A percentile compares a stretch with the other conserved stretches of the same genome.
Evolutionary conservation across 2,113 vertebrate genomes (phyloP).

Genomic region (Puntigrus tetrazona): DNA sequence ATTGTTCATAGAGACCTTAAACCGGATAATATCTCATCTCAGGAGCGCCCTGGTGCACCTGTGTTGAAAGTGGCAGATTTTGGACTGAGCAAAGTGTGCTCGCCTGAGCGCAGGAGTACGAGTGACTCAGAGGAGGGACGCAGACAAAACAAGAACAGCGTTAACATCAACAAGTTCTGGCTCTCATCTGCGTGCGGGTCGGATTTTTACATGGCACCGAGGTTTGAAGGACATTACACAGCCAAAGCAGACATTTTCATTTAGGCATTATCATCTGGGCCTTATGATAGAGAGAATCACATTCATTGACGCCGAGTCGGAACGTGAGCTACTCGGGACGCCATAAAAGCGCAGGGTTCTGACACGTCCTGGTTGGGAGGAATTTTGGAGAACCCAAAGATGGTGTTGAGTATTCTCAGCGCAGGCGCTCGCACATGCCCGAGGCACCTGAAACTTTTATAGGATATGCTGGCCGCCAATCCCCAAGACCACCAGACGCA

Average conservation of each 20-base stretch:
- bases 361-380: constrained; percentile 95
- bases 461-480: constrained; percentile 95
- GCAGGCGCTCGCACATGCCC: constrained; percentile 91
- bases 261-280: constrained; percentile 98
- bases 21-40: constrained; percentile 97
- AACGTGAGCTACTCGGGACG: constrained; percentile 91
- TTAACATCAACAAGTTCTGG: constrained; percentile 94
- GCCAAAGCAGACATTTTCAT: constrained; percentile 97
- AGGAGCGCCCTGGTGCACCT: constrained; percentile 82
- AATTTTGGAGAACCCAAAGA: constrained; percentile 95
- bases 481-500: constrained; percentile 92
- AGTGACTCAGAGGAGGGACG: constrained; percentile 70
- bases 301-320: constrained; percentile 90
- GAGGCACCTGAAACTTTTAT: constrained; percentile 86
- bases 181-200: constrained; percentile 93
- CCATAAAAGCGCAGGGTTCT: constrained; percentile 83
- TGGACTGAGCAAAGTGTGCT: constrained; percentile 93
- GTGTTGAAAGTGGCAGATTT: constrained; percentile 96
- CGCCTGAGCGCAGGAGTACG: constrained; percentile 71
- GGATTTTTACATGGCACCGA: constrained; percentile 95
- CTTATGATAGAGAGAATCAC: constrained; percentile 96
- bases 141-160: constrained; percentile 75
- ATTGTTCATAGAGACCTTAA: constrained; percentile 96
- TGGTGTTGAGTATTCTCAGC: constrained; percentile 94
- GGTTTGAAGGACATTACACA: constrained; percentile 96